Percentiles rank a stretch among this genome's conserved stretches.
phyloP scores from a whole-genome alignment of 2,797 vertebrate species.

The Premnoplex brunnescens region DNA sequence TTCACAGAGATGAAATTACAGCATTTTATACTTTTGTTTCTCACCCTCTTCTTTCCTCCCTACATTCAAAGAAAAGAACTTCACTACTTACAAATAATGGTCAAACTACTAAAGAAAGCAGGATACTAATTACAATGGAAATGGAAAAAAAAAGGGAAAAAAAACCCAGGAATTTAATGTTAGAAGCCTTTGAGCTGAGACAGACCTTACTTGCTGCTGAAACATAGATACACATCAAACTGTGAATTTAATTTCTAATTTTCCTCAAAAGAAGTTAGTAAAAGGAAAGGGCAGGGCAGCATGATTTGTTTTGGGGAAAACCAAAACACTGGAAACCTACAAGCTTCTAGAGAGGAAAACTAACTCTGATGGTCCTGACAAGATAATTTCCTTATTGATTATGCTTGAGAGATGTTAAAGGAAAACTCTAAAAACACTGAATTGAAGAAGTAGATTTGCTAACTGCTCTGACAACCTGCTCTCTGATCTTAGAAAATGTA shows the following conservation, averaged over 20 bases:
- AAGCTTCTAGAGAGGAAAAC: background rate
- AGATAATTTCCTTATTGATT: conserved; percentile 29
- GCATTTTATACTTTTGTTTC: background rate
- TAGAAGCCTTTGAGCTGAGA: background rate
- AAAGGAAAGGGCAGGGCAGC: background rate
- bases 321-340: background rate
- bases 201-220: background rate
- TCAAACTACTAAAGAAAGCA: background rate
- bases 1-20: background rate
- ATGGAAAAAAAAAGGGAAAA: background rate
- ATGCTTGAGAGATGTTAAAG: background rate
- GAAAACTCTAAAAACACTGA: conserved; percentile 26
- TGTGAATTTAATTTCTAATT: background rate
- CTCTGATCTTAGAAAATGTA: conserved; percentile 14
- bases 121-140: background rate
- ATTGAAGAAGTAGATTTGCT: background rate
- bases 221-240: background rate
- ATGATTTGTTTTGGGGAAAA: background rate
- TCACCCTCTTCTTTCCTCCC: background rate
- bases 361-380: background rate
- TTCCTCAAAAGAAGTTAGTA: background rate
- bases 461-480: background rate
- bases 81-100: background rate
- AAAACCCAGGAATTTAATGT: background rate
- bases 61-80: background rate